phyloP scores from a whole-genome alignment of 2,888 invertebrate genomes.

The Mystacides longicornis region DNA sequence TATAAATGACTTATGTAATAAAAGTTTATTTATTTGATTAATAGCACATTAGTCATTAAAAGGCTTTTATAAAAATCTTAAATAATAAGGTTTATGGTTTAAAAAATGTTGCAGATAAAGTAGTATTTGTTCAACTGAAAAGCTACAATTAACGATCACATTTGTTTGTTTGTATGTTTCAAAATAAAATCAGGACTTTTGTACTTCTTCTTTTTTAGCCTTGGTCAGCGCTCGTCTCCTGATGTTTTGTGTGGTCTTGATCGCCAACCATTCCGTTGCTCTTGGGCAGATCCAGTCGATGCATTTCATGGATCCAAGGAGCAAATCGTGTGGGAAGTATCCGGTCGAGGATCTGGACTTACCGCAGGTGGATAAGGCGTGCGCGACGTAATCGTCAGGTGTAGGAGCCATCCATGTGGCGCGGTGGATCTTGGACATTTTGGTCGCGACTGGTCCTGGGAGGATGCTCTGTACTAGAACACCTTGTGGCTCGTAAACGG shows the following conservation, averaged over 20 bases:
- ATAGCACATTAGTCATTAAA: too few species aligned
- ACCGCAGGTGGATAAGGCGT: conserved; percentile 65
- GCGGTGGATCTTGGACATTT: conserved; percentile 77
- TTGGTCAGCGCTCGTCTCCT: conserved; percentile 52
- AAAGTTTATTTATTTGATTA: too few species aligned
- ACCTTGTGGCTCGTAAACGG: conserved; percentile 66
- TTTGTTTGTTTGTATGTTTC: not conserved
- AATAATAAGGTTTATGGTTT: too few species aligned
- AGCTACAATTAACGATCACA: too few species aligned
- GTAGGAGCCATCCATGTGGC: conserved; percentile 69
- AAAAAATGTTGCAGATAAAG: too few species aligned
- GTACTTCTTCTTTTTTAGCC: conserved; percentile 17
- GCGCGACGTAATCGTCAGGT: conserved; percentile 62
- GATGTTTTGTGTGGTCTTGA: conserved; percentile 58
- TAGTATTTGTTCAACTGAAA: too few species aligned
- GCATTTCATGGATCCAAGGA: conserved; percentile 45
- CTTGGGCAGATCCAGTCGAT: conserved; percentile 46
- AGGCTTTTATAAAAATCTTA: too few species aligned
- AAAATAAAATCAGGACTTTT: not conserved
- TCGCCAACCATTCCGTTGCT: conserved; percentile 55
- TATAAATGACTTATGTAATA: too few species aligned
- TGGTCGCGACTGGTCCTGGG: conserved; percentile 87
- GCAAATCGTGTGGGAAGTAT: conserved; percentile 62
- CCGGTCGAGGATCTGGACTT: conserved; percentile 64
- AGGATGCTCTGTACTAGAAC: conserved; percentile 73